A percentile compares a stretch with the other conserved stretches of the same genome.
These are phyloP conservation scores for Hyperoplus lanceolatus DNA, from an alignment of 2,797 vertebrate genomes.

Conservation along the genomic window DNA sequence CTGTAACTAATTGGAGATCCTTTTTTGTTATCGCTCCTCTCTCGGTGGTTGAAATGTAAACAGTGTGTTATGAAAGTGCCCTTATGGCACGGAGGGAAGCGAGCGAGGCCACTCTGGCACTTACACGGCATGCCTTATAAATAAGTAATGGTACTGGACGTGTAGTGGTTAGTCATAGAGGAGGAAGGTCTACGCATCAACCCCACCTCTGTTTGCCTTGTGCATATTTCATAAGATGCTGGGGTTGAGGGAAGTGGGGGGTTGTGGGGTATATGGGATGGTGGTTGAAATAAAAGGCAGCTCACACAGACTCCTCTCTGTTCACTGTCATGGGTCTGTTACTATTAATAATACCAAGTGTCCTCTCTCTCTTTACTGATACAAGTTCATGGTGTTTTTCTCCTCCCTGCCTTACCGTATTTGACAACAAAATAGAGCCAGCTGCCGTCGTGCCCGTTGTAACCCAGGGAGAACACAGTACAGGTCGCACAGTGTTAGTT, in stretches of 20 bases:
- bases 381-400: constrained; percentile 81
- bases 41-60: constrained; percentile 84
- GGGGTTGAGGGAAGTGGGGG: constrained; percentile 72
- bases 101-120: constrained; percentile 86
- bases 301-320: constrained; percentile 85
- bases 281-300: constrained; percentile 85
- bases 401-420: constrained; percentile 79
- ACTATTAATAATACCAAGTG: constrained; percentile 88
- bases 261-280: constrained; percentile 75
- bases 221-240: constrained; percentile 89
- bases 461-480: constrained; percentile 74
- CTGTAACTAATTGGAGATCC: constrained; percentile 83
- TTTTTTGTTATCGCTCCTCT: constrained; percentile 82
- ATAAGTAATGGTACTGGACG: constrained; percentile 89
- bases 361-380: constrained; percentile 80
- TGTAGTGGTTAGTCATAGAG: constrained; percentile 88
- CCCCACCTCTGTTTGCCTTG: constrained; percentile 90
- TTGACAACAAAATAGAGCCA: constrained; percentile 87
- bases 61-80: constrained; percentile 86
- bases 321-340: constrained; percentile 86
- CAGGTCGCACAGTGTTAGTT: constrained; percentile 83
- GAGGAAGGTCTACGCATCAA: constrained; percentile 86
- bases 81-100: constrained; percentile 82
- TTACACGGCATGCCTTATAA: constrained; percentile 87
- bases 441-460: constrained; percentile 74